phyloP scores from a whole-genome alignment of 2,888 invertebrate species.

The Cancer borealis region DNA sequence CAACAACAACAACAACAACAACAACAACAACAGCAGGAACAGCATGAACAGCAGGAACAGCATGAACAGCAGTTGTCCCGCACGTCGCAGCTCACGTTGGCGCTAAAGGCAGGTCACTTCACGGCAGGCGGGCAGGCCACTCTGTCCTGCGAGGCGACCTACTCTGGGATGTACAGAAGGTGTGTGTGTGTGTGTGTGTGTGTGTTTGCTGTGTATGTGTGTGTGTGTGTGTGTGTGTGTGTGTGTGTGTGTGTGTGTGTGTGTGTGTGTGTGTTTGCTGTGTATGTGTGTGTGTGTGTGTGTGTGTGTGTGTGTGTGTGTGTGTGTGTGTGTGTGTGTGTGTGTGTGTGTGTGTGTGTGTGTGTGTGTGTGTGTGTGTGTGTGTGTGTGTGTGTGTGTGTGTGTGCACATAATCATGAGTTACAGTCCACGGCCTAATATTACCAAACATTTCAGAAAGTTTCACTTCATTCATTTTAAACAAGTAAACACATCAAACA shows the following conservation, averaged over 20 bases:
- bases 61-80: not conserved
- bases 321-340: not conserved
- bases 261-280: not conserved
- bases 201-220: not conserved
- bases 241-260: conserved; percentile 24
- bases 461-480: not conserved
- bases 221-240: not conserved
- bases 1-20: not conserved
- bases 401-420: not conserved
- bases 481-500: not conserved
- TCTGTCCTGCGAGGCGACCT: not conserved
- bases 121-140: conserved; percentile 13
- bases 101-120: conserved; percentile 2
- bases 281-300: not conserved
- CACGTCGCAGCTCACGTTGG: conserved; percentile 8
- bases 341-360: conserved; percentile 17
- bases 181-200: conserved; percentile 15
- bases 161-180: not conserved
- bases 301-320: conserved; percentile 14
- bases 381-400: conserved; percentile 24
- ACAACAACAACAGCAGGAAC: not conserved
- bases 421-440: not conserved
- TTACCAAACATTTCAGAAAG: not conserved
- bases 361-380: conserved; percentile 17
- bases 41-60: not conserved